These are phyloP conservation scores for Sparidentex hasta DNA, from an alignment of 2,797 vertebrate species.

Conservation along the genomic window DNA sequence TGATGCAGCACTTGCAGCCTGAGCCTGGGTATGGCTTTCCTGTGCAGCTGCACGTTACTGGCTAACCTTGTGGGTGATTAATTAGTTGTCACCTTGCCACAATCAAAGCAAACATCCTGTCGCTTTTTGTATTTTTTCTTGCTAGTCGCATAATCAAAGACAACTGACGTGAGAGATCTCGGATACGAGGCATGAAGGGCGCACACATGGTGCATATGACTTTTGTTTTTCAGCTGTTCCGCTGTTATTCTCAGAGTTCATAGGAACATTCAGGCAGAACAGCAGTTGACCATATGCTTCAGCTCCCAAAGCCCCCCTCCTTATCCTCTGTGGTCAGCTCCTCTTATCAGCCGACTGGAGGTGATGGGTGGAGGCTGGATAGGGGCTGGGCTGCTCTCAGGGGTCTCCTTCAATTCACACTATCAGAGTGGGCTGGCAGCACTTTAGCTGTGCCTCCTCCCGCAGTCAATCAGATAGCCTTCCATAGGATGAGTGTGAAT, in stretches of 20 bases:
- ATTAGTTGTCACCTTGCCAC: constrained; percentile 53
- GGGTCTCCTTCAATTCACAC: constrained; percentile 71
- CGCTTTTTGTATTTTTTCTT: constrained; percentile 37
- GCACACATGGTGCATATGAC: constrained; percentile 40
- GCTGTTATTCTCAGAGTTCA: constrained; percentile 2
- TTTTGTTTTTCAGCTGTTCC: constrained; percentile 39
- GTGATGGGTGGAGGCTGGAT: constrained; percentile 54
- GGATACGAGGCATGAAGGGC: constrained; percentile 5
- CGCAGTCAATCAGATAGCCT: constrained; percentile 71
- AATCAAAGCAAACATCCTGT: constrained; percentile 73
- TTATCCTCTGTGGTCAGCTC: constrained; percentile 37
- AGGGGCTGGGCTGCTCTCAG: constrained; percentile 47
- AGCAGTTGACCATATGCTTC: constrained; percentile 58
- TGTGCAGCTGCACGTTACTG: constrained; percentile 67
- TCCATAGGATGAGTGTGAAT: constrained; percentile 62
- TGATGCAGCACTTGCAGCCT: constrained; percentile 53
- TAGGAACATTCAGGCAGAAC: constrained; percentile 39
- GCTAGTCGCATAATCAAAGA: constrained; percentile 17
- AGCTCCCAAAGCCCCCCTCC: constrained; percentile 31
- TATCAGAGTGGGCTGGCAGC: constrained; percentile 59
- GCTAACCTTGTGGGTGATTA: constrained; percentile 44
- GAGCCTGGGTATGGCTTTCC: constrained; percentile 48
- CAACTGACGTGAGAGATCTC: constrained; percentile 1
- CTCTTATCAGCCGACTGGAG: constrained; percentile 64
- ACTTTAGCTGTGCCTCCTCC: constrained; percentile 55